Evolutionary conservation across 1,140 invertebrate species (phyloP).

Genomic region (Drosophila rufa): DNA sequence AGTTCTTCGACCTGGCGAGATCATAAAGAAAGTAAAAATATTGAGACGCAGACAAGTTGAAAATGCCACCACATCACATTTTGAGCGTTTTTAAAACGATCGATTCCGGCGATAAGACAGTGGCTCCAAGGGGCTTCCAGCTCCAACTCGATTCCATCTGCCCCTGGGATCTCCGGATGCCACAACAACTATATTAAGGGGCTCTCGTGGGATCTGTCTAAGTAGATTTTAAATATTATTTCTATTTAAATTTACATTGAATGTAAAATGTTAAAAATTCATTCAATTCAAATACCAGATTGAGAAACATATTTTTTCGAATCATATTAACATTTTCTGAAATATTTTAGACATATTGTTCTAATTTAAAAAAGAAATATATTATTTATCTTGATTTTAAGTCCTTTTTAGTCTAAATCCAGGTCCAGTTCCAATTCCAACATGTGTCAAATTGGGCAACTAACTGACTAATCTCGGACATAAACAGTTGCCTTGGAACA

Average conservation of each 20-base stretch:
- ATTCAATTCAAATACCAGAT: too few species aligned
- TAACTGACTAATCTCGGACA: constrained; percentile 77
- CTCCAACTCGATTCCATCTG: constrained; percentile 16
- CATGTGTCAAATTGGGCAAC: constrained; percentile 82
- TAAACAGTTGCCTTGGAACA: constrained; percentile 65
- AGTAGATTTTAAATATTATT: background rate
- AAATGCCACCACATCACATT: constrained; percentile 85
- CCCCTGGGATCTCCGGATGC: constrained; percentile 7
- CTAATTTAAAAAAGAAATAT: background rate
- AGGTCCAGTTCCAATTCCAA: constrained; percentile 56
- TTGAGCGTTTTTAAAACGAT: constrained; percentile 85
- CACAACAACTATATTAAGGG: constrained; percentile 49
- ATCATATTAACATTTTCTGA: too few species aligned
- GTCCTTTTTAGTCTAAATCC: too few species aligned
- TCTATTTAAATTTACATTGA: background rate
- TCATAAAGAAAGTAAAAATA: constrained; percentile 83
- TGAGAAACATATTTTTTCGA: too few species aligned
- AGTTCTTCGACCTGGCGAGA: constrained; percentile 63
- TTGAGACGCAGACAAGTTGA: constrained; percentile 84
- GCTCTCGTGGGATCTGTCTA: background rate
- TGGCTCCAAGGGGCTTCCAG: background rate
- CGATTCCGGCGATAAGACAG: constrained; percentile 80
- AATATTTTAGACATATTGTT: background rate
- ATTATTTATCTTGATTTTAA: too few species aligned
- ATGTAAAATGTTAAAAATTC: too few species aligned